Conservation (phyloP, 2,113 vertebrate species). For the Myotis davidii region DNA sequence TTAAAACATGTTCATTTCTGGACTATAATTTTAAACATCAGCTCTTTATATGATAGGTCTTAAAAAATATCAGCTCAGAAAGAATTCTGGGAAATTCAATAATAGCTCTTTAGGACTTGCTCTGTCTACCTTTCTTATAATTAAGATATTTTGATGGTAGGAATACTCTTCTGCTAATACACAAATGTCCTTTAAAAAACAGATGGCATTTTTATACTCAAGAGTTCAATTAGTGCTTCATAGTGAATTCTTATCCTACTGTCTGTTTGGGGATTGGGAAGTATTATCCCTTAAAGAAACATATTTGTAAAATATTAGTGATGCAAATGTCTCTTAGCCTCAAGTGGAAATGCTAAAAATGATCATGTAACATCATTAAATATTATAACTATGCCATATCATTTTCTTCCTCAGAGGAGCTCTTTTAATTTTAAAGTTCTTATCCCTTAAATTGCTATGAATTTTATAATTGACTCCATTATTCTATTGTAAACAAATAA, state of each 20-base stretch:
- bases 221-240: slow-evolving; percentile 82
- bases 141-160: slow-evolving; percentile 67
- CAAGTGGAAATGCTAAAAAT: slow-evolving; percentile 62
- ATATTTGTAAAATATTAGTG: slow-evolving; percentile 78
- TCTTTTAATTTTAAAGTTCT: neutral
- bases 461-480: slow-evolving; percentile 23
- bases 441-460: neutral
- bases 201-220: slow-evolving; percentile 77
- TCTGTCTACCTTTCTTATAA: slow-evolving; percentile 54
- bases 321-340: slow-evolving; percentile 69
- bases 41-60: neutral
- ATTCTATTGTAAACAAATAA: slow-evolving; percentile 30
- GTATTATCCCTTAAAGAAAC: slow-evolving; percentile 74
- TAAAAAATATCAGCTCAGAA: neutral
- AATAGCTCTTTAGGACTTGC: neutral
- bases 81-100: neutral
- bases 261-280: slow-evolving; percentile 61
- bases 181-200: slow-evolving; percentile 80
- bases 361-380: slow-evolving; percentile 71
- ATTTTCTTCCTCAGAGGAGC: slow-evolving; percentile 13
- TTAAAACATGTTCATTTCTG: slow-evolving; percentile 1
- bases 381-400: slow-evolving; percentile 9
- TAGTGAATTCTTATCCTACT: slow-evolving; percentile 56
- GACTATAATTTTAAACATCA: slow-evolving; percentile 15
- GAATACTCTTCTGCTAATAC: slow-evolving; percentile 71